Base-by-base conservation (phyloP, 2,113 vertebrate genomes). In the Pandion haliaetus region DNA sequence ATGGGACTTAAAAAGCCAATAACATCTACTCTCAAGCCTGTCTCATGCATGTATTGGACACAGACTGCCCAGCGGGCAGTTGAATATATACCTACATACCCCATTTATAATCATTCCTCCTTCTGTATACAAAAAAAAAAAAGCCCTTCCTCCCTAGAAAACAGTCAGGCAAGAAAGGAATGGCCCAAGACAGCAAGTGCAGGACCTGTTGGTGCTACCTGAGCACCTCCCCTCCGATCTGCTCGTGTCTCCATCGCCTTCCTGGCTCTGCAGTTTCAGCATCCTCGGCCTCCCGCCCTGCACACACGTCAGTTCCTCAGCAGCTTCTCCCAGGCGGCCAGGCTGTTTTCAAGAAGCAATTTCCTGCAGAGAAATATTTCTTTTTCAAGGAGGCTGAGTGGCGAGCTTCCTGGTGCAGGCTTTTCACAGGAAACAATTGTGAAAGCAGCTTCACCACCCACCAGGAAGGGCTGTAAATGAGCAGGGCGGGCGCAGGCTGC, bases 311-410 rank as follows among this genome's bases (percentile, higher is more conserved):
- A 87, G 61, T 13, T 82, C 93, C 93, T 67, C 52, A 0, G 83
- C 83, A 84, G 89, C 84, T 74, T 74, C 95, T 94, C 81, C 81
- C 42, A 14, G 47, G 50, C 21, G 0, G 18, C n/a, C 2, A 0
- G 86, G 91, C 83, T 94, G 73, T 28, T 93, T 58, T 78, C 84
- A 82, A 89, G 93, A n/a, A 91, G 89, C 90, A 61, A 74, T 91
- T 97, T 96, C 95, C 95, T 93, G 90, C 90, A 90, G 73, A 90
- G 58, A 57, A 89, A 73, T 71, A 69, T 32, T 92, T 87, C 90
- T 92, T 92, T 79, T 26, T 82, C 82, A 69, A 93, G 91, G 70
- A 96, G 69, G 31, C 25, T 31, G 52, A 96, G 90, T 49, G 28
- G 38, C 4, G 10, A 87, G 76, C 84, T 96, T 94, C 89, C 95